These are phyloP conservation scores for Agrypnus murinus DNA, from an alignment of 2,888 invertebrate species.

Conservation along the genomic window DNA sequence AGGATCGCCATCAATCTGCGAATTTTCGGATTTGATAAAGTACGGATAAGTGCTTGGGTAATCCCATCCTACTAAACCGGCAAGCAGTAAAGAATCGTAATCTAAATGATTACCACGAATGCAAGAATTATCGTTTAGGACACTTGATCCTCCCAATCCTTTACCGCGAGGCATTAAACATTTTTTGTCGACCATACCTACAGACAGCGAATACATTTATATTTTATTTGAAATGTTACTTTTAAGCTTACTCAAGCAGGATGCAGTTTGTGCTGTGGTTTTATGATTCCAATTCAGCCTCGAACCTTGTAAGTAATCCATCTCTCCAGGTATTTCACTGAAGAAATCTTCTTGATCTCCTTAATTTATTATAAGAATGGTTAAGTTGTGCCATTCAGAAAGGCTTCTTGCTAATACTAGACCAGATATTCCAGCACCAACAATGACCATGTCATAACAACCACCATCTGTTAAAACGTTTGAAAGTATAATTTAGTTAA, in stretches of 20 bases:
- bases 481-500: too few species aligned
- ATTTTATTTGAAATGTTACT: background rate
- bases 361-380: conserved; percentile 80
- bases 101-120: conserved; percentile 54
- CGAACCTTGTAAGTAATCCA: background rate
- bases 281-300: conserved; percentile 36
- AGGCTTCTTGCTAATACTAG: conserved; percentile 79
- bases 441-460: too few species aligned
- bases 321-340: conserved; percentile 32
- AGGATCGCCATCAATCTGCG: conserved; percentile 70
- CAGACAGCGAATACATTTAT: background rate
- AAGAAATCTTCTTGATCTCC: conserved; percentile 63
- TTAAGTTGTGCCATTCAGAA: conserved; percentile 78
- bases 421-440: conserved; percentile 80
- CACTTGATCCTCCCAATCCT: conserved; percentile 22
- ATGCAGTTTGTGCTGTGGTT: conserved; percentile 30
- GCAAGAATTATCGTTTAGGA: conserved; percentile 54
- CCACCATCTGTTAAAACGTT: too few species aligned
- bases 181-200: conserved; percentile 26
- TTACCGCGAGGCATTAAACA: conserved; percentile 53
- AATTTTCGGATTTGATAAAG: conserved; percentile 60
- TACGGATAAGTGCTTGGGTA: conserved; percentile 63
- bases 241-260: conserved; percentile 37
- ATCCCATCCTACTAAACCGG: conserved; percentile 70
- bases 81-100: conserved; percentile 51